Percentiles rank a stretch among this genome's conserved stretches.
Evolutionary conservation across 2,888 invertebrate species (phyloP).

Genomic region (Hemithea aestivaria): DNA sequence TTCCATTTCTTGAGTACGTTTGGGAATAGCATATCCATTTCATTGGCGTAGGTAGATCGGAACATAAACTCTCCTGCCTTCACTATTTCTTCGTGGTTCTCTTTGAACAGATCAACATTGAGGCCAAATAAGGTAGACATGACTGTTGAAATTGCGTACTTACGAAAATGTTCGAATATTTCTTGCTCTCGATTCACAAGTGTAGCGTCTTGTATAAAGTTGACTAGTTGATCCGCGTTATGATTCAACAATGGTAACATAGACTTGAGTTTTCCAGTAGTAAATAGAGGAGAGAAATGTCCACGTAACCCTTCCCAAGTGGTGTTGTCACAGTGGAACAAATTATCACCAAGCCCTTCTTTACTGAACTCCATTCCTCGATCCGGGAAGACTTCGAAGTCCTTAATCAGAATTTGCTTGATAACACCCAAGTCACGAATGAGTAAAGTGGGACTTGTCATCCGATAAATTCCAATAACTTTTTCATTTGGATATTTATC

Average conservation of each 20-base stretch:
- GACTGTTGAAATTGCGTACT: constrained; percentile 33
- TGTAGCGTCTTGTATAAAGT: constrained; percentile 31
- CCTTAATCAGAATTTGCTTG: constrained; percentile 48
- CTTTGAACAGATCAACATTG: constrained; percentile 30
- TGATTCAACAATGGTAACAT: constrained; percentile 33
- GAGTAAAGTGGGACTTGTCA: constrained; percentile 41
- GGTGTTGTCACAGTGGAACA: constrained; percentile 41
- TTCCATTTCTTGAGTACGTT: constrained; percentile 28
- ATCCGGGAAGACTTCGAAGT: constrained; percentile 46
- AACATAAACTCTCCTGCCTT: constrained; percentile 27
- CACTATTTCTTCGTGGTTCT: constrained; percentile 26
- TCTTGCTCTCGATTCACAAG: constrained; percentile 31
- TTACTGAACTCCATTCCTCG: constrained; percentile 42
- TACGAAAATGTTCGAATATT: constrained; percentile 26
- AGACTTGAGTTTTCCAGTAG: constrained; percentile 43
- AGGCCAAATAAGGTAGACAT: constrained; percentile 31
- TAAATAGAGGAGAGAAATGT: constrained; percentile 44
- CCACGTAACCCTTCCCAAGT: constrained; percentile 42
- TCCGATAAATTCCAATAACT: constrained; percentile 46
- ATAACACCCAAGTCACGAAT: constrained; percentile 48
- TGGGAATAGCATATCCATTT: constrained; percentile 38
- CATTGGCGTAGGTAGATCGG: constrained; percentile 26
- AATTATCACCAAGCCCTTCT: constrained; percentile 40
- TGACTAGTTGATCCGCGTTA: constrained; percentile 35
- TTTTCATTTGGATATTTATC: constrained; percentile 45